Conservation (phyloP, 2,797 vertebrate species). For the Gephyroberyx darwinii region DNA sequence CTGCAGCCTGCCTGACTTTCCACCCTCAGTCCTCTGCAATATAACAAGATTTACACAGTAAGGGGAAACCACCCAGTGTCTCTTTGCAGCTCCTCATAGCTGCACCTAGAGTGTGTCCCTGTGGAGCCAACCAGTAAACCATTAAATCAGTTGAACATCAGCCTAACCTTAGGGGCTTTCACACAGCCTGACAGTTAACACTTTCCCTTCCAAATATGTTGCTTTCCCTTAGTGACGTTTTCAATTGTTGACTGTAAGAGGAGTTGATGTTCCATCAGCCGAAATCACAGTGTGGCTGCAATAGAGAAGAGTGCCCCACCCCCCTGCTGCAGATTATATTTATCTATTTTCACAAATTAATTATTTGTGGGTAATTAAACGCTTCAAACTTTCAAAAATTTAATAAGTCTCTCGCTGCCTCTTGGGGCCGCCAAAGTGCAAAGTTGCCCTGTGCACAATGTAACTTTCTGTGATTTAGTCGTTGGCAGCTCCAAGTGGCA, state of each 20-base stretch:
- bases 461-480: too few species aligned
- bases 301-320: too few species aligned
- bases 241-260: not conserved
- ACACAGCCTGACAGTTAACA: conserved; percentile 43
- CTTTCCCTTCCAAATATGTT: conserved; percentile 20
- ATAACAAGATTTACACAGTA: conserved; percentile 53
- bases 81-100: conserved; percentile 48
- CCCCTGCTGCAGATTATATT: too few species aligned
- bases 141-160: conserved; percentile 60
- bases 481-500: too few species aligned
- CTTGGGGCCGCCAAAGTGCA: too few species aligned
- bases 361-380: too few species aligned
- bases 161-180: conserved; percentile 23
- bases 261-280: not conserved
- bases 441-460: too few species aligned
- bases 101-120: conserved; percentile 35
- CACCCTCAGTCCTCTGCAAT: conserved; percentile 9
- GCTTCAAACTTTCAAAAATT: too few species aligned
- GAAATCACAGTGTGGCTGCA: too few species aligned
- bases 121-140: conserved; percentile 48
- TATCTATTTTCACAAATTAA: too few species aligned
- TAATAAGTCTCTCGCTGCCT: too few species aligned
- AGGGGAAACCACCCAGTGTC: conserved; percentile 42
- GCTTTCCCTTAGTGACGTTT: not conserved
- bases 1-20: conserved; percentile 8